Conservation (phyloP, 92 coral and sea anemone genomes). For the Porites divaricata region DNA sequence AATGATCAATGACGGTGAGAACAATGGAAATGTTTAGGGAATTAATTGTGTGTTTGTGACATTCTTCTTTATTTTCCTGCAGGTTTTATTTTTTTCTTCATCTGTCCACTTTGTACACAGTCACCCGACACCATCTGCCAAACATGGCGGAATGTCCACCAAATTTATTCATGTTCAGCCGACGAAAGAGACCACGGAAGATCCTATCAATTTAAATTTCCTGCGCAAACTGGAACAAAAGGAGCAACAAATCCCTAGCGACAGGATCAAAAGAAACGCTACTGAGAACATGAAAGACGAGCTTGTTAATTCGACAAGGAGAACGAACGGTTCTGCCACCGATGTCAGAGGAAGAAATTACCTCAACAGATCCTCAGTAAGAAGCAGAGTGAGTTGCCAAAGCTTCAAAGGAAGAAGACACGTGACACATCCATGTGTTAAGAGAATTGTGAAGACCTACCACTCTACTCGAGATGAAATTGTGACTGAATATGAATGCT, state of each 20-base stretch:
- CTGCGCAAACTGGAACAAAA: not conserved
- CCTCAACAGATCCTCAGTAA: not conserved
- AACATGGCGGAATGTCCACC: too few relatives aligned
- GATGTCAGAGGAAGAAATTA: too few relatives aligned
- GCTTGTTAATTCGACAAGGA: not conserved
- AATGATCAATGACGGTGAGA: too few relatives aligned
- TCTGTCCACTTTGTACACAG: too few relatives aligned
- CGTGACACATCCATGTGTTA: not conserved
- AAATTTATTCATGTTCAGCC: too few relatives aligned
- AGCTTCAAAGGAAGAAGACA: not conserved
- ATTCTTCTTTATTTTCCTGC: too few relatives aligned
- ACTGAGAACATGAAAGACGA: not conserved
- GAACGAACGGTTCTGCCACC: not conserved
- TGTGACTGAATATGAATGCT: not conserved
- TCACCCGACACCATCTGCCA: too few relatives aligned
- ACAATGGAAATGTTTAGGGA: too few relatives aligned
- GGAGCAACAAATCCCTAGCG: not conserved
- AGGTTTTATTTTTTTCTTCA: too few relatives aligned
- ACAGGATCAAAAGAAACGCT: not conserved
- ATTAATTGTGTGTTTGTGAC: too few relatives aligned
- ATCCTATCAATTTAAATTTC: too few relatives aligned
- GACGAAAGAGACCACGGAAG: not conserved
- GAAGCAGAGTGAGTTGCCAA: not conserved
- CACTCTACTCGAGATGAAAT: not conserved
- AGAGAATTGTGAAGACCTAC: not conserved